These are phyloP conservation scores for Paratilapia polleni DNA, from an alignment of 2,113 vertebrate species.

Conservation along the genomic window DNA sequence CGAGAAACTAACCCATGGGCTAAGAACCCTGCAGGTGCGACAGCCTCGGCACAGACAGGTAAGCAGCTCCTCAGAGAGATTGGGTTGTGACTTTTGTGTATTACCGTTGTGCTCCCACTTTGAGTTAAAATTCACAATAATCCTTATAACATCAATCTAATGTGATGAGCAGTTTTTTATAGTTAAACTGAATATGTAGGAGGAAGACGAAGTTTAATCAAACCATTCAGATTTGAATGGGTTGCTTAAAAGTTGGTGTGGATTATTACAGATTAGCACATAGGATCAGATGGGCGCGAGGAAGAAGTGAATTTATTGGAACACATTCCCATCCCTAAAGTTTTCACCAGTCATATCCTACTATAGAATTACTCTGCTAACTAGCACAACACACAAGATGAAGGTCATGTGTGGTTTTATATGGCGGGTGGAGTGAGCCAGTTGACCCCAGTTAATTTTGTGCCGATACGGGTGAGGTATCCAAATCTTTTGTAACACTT, in stretches of 20 bases:
- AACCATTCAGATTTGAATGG: background rate
- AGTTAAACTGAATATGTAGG: background rate
- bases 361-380: background rate
- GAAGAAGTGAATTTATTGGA: background rate
- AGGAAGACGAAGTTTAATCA: background rate
- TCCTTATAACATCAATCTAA: background rate
- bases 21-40: constrained; percentile 82
- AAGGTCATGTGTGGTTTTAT: background rate
- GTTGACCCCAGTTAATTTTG: background rate
- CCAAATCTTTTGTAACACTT: background rate
- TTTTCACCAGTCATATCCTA: background rate
- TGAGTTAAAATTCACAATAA: background rate
- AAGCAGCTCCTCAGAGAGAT: constrained; percentile 68
- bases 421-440: background rate
- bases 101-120: background rate
- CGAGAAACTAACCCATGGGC: constrained; percentile 99
- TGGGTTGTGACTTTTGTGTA: background rate
- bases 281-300: background rate
- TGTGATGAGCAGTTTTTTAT: background rate
- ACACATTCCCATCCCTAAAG: background rate
- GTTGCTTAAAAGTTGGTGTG: background rate
- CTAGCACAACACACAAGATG: background rate
- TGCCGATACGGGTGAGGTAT: background rate
- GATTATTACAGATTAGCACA: background rate
- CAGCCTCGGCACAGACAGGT: constrained; percentile 82